Evolutionary conservation across 1,140 invertebrate genomes (phyloP).

Genomic region (Chionoecetes opilio): DNA sequence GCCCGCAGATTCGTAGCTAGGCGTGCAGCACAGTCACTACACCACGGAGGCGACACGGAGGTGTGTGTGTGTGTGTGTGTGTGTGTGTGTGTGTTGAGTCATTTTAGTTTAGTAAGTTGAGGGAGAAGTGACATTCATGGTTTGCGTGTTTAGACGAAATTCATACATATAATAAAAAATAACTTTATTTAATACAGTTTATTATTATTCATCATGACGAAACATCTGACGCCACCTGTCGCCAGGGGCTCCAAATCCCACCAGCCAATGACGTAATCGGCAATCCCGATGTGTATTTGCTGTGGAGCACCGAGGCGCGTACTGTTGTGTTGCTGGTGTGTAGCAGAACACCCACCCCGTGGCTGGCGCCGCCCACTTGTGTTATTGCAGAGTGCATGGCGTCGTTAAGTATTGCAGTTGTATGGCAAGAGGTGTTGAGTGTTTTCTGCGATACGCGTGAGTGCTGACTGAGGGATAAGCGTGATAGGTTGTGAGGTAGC

Average conservation of each 20-base stretch:
- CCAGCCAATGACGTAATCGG: background rate
- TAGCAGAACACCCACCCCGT: background rate
- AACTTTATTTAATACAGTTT: background rate
- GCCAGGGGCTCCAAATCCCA: background rate
- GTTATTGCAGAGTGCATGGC: background rate
- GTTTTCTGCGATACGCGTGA: background rate
- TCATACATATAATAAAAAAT: too few relatives aligned
- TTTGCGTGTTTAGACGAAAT: too few relatives aligned
- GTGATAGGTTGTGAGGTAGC: too few relatives aligned
- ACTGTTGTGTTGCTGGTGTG: background rate
- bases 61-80: too few relatives aligned
- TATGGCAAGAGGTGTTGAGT: constrained; percentile 7
- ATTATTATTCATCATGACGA: background rate
- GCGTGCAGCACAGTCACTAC: too few relatives aligned
- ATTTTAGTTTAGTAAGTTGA: too few relatives aligned
- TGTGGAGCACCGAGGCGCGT: background rate
- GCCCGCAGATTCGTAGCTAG: too few relatives aligned
- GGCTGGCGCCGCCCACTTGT: background rate
- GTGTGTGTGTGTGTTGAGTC: too few relatives aligned
- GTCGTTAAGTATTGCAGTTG: background rate
- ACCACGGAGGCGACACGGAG: too few relatives aligned
- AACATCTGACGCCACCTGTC: background rate
- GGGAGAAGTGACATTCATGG: too few relatives aligned
- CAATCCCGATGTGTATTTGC: background rate
- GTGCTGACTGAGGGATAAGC: background rate